Conservation (phyloP, 1,140 invertebrate genomes). For the Alviniconcha marisindica region DNA sequence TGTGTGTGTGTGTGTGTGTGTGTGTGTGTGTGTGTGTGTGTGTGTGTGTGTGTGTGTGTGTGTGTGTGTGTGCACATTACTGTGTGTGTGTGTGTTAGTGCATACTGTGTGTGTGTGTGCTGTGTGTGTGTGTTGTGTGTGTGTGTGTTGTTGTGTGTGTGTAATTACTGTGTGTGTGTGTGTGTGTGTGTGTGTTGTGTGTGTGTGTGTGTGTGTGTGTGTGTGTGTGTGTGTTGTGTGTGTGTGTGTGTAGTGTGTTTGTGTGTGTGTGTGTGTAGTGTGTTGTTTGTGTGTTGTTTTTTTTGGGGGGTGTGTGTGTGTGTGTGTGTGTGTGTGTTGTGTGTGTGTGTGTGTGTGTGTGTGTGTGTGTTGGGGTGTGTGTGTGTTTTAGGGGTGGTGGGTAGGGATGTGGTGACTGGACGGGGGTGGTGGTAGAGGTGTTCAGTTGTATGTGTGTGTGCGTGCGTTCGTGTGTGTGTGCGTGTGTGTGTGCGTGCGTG, state of each 20-base stretch:
- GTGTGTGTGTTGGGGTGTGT: conserved; percentile 23
- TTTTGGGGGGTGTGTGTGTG: conserved; percentile 45
- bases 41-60: background rate
- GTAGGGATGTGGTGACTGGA: no score
- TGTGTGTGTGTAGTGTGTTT: background rate
- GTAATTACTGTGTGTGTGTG: background rate
- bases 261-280: background rate
- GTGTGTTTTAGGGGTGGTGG: no score
- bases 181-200: no score
- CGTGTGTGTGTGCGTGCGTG: background rate
- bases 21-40: no score
- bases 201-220: no score
- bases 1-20: background rate
- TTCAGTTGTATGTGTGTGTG: background rate
- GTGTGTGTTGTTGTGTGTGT: background rate
- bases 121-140: background rate
- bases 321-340: conserved; percentile 41
- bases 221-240: no score
- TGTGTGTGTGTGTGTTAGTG: background rate
- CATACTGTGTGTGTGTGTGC: background rate
- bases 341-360: background rate
- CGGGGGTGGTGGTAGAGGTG: conserved; percentile 16
- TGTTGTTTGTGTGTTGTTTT: background rate
- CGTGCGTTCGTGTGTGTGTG: background rate
- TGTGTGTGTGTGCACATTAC: background rate